phyloP scores from a whole-genome alignment of 2,797 vertebrate genomes.

The Epinephelus malabaricus region DNA sequence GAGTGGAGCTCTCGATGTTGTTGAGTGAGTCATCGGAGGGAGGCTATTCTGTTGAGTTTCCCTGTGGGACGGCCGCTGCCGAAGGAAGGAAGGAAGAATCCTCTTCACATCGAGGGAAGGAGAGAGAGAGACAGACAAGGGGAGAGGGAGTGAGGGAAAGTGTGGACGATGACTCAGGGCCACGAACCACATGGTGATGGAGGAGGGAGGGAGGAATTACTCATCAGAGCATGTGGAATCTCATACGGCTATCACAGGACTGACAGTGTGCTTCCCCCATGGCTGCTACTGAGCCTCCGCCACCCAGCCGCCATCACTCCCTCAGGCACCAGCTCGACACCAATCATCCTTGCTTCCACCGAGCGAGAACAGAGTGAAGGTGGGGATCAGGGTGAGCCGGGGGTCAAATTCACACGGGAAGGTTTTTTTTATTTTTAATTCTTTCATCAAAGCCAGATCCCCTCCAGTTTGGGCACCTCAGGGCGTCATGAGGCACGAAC shows the following conservation, averaged over 20 bases:
- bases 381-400: constrained; percentile 23
- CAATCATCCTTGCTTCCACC: constrained; percentile 23
- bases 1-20: constrained; percentile 69
- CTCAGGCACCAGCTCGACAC: constrained; percentile 41
- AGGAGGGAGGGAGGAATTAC: constrained; percentile 91
- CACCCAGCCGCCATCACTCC: constrained; percentile 52
- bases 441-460: constrained; percentile 26
- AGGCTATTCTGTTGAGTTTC: constrained; percentile 72
- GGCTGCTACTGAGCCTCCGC: constrained; percentile 59
- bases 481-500: constrained; percentile 30
- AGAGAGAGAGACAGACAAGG: constrained; percentile 53
- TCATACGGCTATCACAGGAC: constrained; percentile 95
- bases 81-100: constrained; percentile 73
- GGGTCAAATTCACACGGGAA: constrained; percentile 36
- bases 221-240: constrained; percentile 94
- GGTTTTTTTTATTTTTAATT: neutral
- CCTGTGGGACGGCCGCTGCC: constrained; percentile 63
- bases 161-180: constrained; percentile 91
- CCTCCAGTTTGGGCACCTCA: constrained; percentile 9
- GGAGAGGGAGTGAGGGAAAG: constrained; percentile 78
- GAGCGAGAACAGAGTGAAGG: constrained; percentile 21
- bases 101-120: constrained; percentile 43
- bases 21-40: constrained; percentile 79
- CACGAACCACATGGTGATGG: constrained; percentile 85
- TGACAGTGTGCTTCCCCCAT: constrained; percentile 79